A percentile compares a stretch with the other conserved stretches of the same genome.
phyloP scores from a whole-genome alignment of 2,888 invertebrate species.

The Trilocha varians region DNA sequence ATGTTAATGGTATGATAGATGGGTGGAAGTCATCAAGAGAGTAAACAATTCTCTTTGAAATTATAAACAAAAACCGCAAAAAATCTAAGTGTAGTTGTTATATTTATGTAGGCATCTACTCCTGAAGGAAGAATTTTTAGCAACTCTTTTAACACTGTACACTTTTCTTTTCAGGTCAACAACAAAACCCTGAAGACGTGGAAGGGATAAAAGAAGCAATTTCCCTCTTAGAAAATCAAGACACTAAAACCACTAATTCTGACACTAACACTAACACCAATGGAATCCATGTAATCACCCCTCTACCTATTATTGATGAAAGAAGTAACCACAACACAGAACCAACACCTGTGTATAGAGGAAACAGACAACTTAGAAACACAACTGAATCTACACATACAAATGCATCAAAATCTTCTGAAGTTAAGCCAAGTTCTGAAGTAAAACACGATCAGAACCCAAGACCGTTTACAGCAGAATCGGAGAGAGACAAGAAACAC shows the following conservation, averaged over 20 bases:
- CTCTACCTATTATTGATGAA: slow-evolving; percentile 49
- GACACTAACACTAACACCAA: slow-evolving; percentile 19
- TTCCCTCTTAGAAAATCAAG: slow-evolving; percentile 54
- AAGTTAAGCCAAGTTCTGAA: too few species aligned
- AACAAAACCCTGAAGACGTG: slow-evolving; percentile 49
- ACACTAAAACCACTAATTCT: slow-evolving; percentile 26
- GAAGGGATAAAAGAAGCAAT: slow-evolving; percentile 62
- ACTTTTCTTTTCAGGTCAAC: slow-evolving; percentile 33
- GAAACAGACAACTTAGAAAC: slow-evolving; percentile 41
- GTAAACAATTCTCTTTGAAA: too few species aligned
- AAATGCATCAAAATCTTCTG: too few species aligned
- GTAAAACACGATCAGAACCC: too few species aligned
- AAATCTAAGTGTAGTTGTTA: too few species aligned
- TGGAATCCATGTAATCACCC: slow-evolving; percentile 44
- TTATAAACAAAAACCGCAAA: too few species aligned
- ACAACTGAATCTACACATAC: neutral
- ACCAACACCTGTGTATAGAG: slow-evolving; percentile 49
- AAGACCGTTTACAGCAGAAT: neutral
- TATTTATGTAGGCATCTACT: too few species aligned
- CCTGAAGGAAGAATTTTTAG: neutral
- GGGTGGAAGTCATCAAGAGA: too few species aligned
- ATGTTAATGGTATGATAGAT: too few species aligned
- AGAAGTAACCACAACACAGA: slow-evolving; percentile 41
- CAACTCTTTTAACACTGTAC: neutral
- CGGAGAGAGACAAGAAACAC: slow-evolving; percentile 40